Evolutionary conservation across 37 sponge, comb jelly and placozoan species (phyloP).

Genomic region (Petrosia ficiformis): DNA sequence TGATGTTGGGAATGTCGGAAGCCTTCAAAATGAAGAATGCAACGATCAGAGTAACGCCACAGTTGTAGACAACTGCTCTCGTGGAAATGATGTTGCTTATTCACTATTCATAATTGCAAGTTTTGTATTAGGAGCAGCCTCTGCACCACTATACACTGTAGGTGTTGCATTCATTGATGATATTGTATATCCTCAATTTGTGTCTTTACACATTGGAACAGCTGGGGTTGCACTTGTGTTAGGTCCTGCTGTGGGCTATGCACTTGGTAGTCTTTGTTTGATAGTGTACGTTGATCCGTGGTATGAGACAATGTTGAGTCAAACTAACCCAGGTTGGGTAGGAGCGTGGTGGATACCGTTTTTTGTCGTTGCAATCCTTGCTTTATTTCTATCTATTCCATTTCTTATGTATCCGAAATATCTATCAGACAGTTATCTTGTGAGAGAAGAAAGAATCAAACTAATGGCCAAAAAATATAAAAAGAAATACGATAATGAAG

Average conservation of each 20-base stretch:
- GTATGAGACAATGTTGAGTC: slow-evolving; percentile 24
- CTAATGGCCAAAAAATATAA: background rate
- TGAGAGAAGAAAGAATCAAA: slow-evolving; percentile 24
- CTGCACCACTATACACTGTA: slow-evolving; percentile 84
- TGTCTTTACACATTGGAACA: slow-evolving; percentile 68
- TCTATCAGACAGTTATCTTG: slow-evolving; percentile 6
- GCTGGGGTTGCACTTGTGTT: slow-evolving; percentile 55
- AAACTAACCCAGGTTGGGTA: slow-evolving; percentile 71
- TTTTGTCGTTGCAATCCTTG: slow-evolving; percentile 26
- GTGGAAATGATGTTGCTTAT: slow-evolving; percentile 48
- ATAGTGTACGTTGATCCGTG: slow-evolving; percentile 71
- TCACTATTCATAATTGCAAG: slow-evolving; percentile 70
- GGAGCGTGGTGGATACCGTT: slow-evolving; percentile 95
- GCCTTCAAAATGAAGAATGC: background rate
- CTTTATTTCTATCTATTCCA: slow-evolving; percentile 10
- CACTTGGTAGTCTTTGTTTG: slow-evolving; percentile 75
- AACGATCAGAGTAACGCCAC: background rate
- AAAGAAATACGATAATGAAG: background rate
- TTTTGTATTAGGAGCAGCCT: slow-evolving; percentile 77
- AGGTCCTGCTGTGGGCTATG: slow-evolving; percentile 85
- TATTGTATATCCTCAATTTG: slow-evolving; percentile 54
- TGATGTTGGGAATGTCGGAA: slow-evolving; percentile 1
- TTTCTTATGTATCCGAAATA: slow-evolving; percentile 24
- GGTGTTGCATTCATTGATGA: slow-evolving; percentile 86
- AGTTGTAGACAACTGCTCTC: slow-evolving; percentile 11